Evolutionary conservation across 2,797 vertebrate species (phyloP), one percentile per base, ranked within the genome.

Genomic region (Xenentodon cancila): DNA sequence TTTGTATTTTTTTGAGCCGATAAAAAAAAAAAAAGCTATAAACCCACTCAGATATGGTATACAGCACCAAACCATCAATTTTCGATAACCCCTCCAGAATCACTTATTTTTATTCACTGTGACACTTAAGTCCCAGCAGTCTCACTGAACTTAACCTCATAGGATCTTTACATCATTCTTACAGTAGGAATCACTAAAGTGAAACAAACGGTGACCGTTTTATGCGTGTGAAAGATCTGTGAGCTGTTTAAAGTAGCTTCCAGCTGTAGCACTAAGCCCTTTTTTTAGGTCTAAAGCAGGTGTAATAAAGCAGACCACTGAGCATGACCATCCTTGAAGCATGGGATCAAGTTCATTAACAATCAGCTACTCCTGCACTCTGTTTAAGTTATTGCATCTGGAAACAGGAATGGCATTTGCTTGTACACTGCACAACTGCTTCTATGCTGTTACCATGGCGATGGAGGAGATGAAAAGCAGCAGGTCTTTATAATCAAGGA

Each of bases 241-340:
- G 68, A 65, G 71, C 56, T 67, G 76, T 79, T 72, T 87, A 75
- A 84, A 74, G 77, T 75, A 7, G 48, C 69, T 78, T 77, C 82
- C 64, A 80, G 76, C 81, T 19, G 73, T 27, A 43, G 65, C 60
- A 21, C 22, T 3, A 42, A 60, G 76, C 75, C 71, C 76, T 86
- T 79, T 82, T n/a, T 85, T 87, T 74, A 75, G 53, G 56, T 65
- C 61, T 65, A 74, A 84, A 89, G 81, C 75, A 86, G 79, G 72
- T 81, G 71, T 73, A 87, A 86, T 88, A 79, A 81, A 84, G 62
- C 47, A 78, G 67, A 59, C 80, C 79, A 49, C 43, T 70, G 78
- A 86, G 82, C 72, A 25, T 82, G 81, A 80, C 84, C 71, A 54
- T 76, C 59, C 76, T 70, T 37, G 40, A 32, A 64, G 75, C 73